A percentile compares a stretch with the other conserved stretches of the same genome.
These are phyloP conservation scores for Euthynnus affinis DNA, from an alignment of 2,797 vertebrate genomes.

Conservation along the genomic window DNA sequence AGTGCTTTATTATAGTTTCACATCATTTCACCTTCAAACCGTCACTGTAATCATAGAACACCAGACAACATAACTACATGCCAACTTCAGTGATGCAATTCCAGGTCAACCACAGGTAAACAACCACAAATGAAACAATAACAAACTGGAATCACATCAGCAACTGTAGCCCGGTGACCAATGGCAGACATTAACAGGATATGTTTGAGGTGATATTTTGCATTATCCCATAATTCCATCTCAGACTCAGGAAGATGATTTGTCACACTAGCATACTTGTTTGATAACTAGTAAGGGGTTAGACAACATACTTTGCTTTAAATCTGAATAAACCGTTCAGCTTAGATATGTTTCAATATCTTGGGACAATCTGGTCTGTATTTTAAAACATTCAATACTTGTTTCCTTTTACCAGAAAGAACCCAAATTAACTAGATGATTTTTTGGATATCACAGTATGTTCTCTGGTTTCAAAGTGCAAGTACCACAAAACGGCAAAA, in stretches of 20 bases:
- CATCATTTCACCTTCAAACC: neutral
- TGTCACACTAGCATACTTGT: neutral
- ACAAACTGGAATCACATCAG: neutral
- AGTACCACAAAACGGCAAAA: neutral
- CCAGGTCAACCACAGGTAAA: neutral
- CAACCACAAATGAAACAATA: too few species aligned
- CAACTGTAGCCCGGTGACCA: neutral
- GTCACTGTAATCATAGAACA: neutral
- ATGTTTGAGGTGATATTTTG: neutral
- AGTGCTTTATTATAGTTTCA: neutral
- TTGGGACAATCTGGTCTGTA: too few species aligned
- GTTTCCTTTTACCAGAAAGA: neutral
- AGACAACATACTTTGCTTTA: neutral
- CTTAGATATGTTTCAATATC: too few species aligned
- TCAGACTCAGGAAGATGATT: neutral
- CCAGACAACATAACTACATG: neutral
- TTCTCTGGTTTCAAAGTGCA: neutral
- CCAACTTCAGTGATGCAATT: neutral
- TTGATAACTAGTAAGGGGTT: neutral
- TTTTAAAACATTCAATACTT: neutral
- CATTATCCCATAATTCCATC: neutral
- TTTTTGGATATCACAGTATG: neutral
- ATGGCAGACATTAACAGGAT: neutral
- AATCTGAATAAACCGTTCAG: too few species aligned
- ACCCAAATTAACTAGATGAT: neutral